phyloP scores from a whole-genome alignment of 92 coral and sea anemone species.

The Muricea muricata region DNA sequence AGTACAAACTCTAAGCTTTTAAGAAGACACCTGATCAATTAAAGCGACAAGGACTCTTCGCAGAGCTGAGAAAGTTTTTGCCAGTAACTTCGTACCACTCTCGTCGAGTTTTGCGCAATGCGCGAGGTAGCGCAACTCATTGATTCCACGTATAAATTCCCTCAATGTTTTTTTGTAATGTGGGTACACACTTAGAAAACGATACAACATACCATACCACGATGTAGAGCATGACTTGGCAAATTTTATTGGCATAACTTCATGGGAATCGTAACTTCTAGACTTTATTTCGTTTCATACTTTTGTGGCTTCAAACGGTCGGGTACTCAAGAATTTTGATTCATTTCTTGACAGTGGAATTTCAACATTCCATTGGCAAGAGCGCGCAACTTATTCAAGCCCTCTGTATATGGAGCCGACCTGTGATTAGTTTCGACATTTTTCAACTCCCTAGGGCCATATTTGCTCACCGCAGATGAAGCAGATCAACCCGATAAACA shows the following conservation, averaged over 20 bases:
- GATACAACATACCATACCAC: background rate
- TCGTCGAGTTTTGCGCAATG: background rate
- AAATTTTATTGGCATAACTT: background rate
- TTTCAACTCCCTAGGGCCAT: background rate
- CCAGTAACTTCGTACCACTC: background rate
- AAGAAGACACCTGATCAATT: background rate
- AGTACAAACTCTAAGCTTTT: background rate
- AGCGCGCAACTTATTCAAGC: background rate
- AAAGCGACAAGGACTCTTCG: background rate
- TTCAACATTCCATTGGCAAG: background rate
- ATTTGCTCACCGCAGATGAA: background rate
- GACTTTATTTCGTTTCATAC: background rate
- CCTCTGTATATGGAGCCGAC: conserved; percentile 19
- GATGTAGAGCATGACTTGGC: background rate
- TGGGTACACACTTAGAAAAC: too few relatives aligned
- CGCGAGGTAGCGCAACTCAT: too few relatives aligned
- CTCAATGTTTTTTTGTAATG: background rate
- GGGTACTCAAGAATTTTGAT: background rate
- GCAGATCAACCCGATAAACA: conserved; percentile 11
- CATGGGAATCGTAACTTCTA: background rate
- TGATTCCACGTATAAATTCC: too few relatives aligned
- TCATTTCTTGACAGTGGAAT: conserved; percentile 1
- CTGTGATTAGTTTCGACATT: background rate
- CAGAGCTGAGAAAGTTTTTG: background rate
- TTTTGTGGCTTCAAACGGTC: background rate